Evolutionary conservation across 2,113 vertebrate species (phyloP), one percentile per base, ranked within the genome.

Genomic region (Monopterus albus): DNA sequence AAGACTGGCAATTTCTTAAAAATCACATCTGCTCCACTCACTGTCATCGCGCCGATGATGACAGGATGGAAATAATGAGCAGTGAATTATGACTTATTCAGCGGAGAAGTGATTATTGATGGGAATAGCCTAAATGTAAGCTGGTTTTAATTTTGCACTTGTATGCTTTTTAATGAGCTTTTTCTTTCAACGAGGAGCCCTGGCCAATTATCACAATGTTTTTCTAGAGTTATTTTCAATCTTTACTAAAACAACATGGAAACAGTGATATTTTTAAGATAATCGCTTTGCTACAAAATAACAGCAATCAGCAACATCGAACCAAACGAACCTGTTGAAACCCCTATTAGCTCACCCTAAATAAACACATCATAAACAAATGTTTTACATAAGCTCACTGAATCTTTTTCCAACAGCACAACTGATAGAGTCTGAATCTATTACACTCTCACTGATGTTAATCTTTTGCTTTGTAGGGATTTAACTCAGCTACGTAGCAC

Each of bases 1-100:
- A 60, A 73, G 69, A 83, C 51, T 75, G 71, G 35, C 60, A 58
- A 67, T 78, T 78, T 78, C 55, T 68, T 77, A 49, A 69, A 87
- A 76, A 66, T 31, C 26, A 10, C 49, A 83, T 76, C 74, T 69
- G 72, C 68, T 78, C 64, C 68, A 59, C 23, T 77, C 26, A 3
- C 40, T 46, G 51, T 70, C 45, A 64, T 60, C 43, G 8, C 11
- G 12, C 28, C 65, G 61, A 72, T 63, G 78, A 53, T 61, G 60
- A 86, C 50, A 5, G 33, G 21, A 73, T 35, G 47, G 11, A 56
- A 71, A 73, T 76, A 76, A 76, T 78, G 35, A 73, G 40, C 23
- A 65, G 25, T 71, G 39, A 63, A 62, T 74, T 46, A 60, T 70
- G 52, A 60, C 23, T 69, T 58, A 81, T 62, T 0, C 21, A 73